phyloP scores from a whole-genome alignment of 2,888 invertebrate species.

The Abrostola triplasia region DNA sequence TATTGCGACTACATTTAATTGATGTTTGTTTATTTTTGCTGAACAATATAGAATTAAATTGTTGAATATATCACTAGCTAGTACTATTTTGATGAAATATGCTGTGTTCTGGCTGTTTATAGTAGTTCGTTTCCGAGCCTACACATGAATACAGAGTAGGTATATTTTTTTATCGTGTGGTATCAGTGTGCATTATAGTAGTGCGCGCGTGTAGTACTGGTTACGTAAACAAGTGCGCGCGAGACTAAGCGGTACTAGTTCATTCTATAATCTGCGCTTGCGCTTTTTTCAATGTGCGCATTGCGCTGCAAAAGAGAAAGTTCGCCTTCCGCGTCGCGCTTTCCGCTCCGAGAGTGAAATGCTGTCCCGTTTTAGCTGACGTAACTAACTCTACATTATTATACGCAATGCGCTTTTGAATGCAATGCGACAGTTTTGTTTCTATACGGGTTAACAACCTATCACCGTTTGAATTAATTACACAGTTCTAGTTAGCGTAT shows the following conservation, averaged over 20 bases:
- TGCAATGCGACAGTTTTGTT: constrained; percentile 51
- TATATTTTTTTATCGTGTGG: constrained; percentile 24
- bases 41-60: constrained; percentile 56
- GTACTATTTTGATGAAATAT: constrained; percentile 37
- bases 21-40: constrained; percentile 67
- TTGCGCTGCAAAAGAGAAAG: constrained; percentile 85
- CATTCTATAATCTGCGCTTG: constrained; percentile 69
- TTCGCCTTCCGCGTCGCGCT: constrained; percentile 86
- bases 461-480: constrained; percentile 32
- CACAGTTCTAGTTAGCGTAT: constrained; percentile 17
- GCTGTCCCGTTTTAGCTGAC: constrained; percentile 86
- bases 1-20: constrained; percentile 71
- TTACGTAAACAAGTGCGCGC: constrained; percentile 57
- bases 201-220: constrained; percentile 45
- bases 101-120: constrained; percentile 18
- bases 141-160: constrained; percentile 17
- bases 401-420: constrained; percentile 61
- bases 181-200: constrained; percentile 39
- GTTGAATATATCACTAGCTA: constrained; percentile 36
- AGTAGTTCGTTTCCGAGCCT: constrained; percentile 20
- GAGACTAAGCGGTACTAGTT: constrained; percentile 59
- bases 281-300: constrained; percentile 61
- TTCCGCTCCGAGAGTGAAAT: constrained; percentile 87
- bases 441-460: constrained; percentile 45
- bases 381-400: constrained; percentile 77